Conservation (phyloP, 1,140 invertebrate genomes). For the Pantala flavescens region DNA sequence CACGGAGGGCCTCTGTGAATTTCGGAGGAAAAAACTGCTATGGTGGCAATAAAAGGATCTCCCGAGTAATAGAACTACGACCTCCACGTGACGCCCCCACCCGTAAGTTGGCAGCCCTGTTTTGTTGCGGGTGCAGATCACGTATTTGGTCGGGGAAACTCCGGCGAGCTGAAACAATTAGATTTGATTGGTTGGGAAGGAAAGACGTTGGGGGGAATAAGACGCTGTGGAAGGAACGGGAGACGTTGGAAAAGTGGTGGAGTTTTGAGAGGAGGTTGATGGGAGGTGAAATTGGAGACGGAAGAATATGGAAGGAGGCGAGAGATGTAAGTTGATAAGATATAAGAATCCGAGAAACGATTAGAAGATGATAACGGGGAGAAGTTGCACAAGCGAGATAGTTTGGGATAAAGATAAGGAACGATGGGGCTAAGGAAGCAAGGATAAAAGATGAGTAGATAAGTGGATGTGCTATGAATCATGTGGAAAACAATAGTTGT, state of each 20-base stretch:
- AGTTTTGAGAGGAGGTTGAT: background rate
- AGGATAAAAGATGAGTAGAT: too few relatives aligned
- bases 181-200: conserved; percentile 8
- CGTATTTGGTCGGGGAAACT: background rate
- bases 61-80: too few relatives aligned
- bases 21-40: too few relatives aligned
- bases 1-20: background rate
- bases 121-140: background rate
- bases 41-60: too few relatives aligned
- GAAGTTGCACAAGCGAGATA: too few relatives aligned
- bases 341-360: background rate
- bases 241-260: background rate
- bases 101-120: background rate
- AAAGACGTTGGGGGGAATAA: background rate
- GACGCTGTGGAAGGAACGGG: background rate
- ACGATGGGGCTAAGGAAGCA: too few relatives aligned
- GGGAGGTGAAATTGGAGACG: background rate
- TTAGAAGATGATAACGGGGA: too few relatives aligned
- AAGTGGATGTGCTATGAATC: too few relatives aligned
- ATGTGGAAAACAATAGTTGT: too few relatives aligned
- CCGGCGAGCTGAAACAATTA: background rate
- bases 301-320: background rate
- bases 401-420: too few relatives aligned
- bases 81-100: background rate
- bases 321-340: background rate